Percentiles rank a stretch among this genome's conserved stretches.
These are phyloP conservation scores for Saturnia pavonia DNA, from an alignment of 2,888 invertebrate genomes.

Conservation along the genomic window DNA sequence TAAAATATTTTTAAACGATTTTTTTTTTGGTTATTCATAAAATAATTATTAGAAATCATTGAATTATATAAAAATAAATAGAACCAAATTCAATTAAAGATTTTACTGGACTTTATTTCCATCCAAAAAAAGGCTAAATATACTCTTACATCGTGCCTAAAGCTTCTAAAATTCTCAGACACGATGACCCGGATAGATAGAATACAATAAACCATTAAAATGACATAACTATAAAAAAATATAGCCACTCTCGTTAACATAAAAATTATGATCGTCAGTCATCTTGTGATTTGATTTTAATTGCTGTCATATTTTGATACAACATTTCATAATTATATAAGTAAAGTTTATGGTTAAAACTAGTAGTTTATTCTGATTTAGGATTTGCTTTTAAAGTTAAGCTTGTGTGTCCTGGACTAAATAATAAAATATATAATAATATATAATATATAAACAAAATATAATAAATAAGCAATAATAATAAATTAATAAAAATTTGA, in stretches of 20 bases:
- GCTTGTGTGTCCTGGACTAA: too few species aligned
- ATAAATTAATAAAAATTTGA: neutral
- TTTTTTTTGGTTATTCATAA: too few species aligned
- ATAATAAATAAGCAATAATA: neutral
- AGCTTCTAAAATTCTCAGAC: neutral
- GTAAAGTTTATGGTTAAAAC: too few species aligned
- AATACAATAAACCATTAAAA: neutral
- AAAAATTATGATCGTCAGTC: neutral
- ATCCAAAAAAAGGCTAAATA: too few species aligned
- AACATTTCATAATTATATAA: neutral
- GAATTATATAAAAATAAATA: too few species aligned
- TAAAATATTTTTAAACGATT: too few species aligned
- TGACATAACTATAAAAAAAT: constrained; percentile 9
- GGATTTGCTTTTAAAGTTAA: too few species aligned
- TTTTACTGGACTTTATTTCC: too few species aligned
- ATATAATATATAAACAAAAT: neutral
- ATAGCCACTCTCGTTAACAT: neutral
- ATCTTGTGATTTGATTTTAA: neutral
- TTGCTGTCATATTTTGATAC: neutral
- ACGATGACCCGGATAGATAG: constrained; percentile 11
- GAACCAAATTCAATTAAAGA: too few species aligned
- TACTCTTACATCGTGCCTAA: too few species aligned
- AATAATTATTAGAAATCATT: too few species aligned
- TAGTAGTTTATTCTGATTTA: neutral
- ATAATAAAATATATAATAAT: neutral